Evolutionary conservation across 2,797 vertebrate genomes (phyloP).

Genomic region (Telmatherina bonti): DNA sequence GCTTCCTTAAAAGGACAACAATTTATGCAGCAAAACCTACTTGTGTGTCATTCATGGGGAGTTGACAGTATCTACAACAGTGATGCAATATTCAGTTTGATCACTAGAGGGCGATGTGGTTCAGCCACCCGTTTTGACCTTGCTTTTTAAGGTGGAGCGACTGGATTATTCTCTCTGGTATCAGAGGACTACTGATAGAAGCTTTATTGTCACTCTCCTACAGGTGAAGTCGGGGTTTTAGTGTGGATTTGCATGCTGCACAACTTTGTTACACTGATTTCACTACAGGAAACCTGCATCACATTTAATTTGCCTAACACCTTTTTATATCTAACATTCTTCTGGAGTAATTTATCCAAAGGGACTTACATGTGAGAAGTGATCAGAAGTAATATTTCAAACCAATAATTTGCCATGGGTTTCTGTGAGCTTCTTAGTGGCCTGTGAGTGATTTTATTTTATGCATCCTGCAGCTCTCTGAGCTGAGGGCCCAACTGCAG

Average conservation of each 20-base stretch:
- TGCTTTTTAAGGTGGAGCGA: constrained; percentile 66
- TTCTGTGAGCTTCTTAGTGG: constrained; percentile 7
- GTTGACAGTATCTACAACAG: background rate
- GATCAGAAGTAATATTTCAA: too few relatives aligned
- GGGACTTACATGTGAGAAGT: too few relatives aligned
- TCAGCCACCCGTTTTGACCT: constrained; percentile 75
- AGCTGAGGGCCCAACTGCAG: constrained; percentile 4
- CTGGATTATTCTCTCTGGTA: constrained; percentile 18
- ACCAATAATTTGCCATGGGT: constrained; percentile 21
- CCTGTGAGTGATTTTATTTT: background rate
- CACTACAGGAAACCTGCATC: constrained; percentile 47
- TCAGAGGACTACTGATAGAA: constrained; percentile 18
- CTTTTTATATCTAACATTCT: too few relatives aligned
- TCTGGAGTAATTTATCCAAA: too few relatives aligned
- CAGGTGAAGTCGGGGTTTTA: constrained; percentile 33
- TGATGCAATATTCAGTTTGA: constrained; percentile 19
- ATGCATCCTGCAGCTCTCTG: background rate
- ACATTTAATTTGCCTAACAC: constrained; percentile 66
- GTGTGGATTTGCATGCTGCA: constrained; percentile 60
- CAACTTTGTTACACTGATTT: constrained; percentile 53
- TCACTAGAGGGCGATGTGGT: constrained; percentile 74
- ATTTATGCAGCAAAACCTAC: constrained; percentile 27
- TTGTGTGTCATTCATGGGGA: constrained; percentile 20
- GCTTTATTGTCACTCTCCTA: constrained; percentile 39
- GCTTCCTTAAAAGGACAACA: constrained; percentile 32